phyloP scores from a whole-genome alignment of 2,888 invertebrate species.

The Drosophila flavopinicola region DNA sequence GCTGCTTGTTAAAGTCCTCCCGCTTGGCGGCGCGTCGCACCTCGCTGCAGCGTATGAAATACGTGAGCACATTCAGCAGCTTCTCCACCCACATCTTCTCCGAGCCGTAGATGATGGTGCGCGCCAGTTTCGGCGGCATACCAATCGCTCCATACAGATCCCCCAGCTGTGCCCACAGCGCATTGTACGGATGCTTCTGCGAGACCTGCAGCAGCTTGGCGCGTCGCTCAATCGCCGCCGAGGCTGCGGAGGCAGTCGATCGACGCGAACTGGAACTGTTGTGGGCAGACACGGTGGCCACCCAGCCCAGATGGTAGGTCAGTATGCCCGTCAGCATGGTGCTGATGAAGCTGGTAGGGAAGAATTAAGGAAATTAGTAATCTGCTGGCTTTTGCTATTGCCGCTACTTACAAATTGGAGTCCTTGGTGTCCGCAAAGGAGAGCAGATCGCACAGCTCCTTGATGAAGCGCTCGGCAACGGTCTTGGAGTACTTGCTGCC shows the following conservation, averaged over 20 bases:
- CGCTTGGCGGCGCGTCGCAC: constrained; percentile 86
- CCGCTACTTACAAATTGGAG: constrained; percentile 96
- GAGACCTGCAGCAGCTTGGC: constrained; percentile 86
- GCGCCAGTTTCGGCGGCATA: constrained; percentile 90
- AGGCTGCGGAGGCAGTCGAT: constrained; percentile 55
- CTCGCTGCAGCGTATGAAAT: constrained; percentile 93
- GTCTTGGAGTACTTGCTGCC: constrained; percentile 83
- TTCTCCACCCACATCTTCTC: constrained; percentile 88
- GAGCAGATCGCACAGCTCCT: constrained; percentile 88
- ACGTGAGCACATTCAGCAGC: constrained; percentile 91
- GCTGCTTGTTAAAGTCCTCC: constrained; percentile 83
- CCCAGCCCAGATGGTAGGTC: constrained; percentile 96
- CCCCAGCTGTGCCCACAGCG: constrained; percentile 94
- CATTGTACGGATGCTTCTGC: constrained; percentile 91
- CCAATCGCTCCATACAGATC: constrained; percentile 95
- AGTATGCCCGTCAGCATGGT: constrained; percentile 94
- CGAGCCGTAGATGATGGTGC: constrained; percentile 91
- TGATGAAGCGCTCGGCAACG: constrained; percentile 85
- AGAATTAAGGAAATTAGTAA: constrained; percentile 64
- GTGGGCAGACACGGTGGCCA: constrained; percentile 88
- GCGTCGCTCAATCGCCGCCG: constrained; percentile 81
- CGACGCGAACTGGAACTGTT: constrained; percentile 74
- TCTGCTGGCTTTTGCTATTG: neutral
- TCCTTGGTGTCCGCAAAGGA: constrained; percentile 91
- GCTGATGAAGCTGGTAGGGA: constrained; percentile 92